Evolutionary conservation across 2,888 invertebrate species (phyloP).

Genomic region (Synanthedon vespiformis): DNA sequence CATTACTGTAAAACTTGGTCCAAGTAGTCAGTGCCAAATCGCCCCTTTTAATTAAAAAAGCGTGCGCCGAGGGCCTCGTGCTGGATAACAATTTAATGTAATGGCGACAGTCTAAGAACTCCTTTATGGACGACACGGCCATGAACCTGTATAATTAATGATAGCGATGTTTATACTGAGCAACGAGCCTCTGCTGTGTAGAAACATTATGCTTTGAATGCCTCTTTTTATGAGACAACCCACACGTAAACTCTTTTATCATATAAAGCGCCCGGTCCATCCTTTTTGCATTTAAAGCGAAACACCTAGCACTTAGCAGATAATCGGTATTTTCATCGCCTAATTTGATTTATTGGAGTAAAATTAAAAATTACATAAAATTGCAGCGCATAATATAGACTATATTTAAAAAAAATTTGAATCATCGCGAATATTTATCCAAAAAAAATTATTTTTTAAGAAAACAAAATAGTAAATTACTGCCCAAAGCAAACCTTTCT

Average conservation of each 20-base stretch:
- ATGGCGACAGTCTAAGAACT: constrained; percentile 50
- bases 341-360: no score
- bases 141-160: constrained; percentile 47
- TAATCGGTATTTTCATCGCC: no score
- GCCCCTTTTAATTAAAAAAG: constrained; percentile 59
- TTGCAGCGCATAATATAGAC: no score
- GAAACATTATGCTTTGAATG: background rate
- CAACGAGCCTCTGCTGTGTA: background rate
- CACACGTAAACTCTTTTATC: background rate
- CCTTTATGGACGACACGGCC: constrained; percentile 44
- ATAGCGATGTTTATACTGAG: constrained; percentile 4
- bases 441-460: no score
- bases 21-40: constrained; percentile 48
- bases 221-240: background rate
- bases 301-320: no score
- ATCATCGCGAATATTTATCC: no score
- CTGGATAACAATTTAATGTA: constrained; percentile 58
- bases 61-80: constrained; percentile 40
- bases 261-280: no score
- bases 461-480: no score
- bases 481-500: no score
- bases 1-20: constrained; percentile 45
- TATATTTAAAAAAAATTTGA: no score
- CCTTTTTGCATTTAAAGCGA: no score
- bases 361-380: no score